Conservation (phyloP, 2,888 invertebrate genomes). For the Caenorhabditis sulstoni region DNA sequence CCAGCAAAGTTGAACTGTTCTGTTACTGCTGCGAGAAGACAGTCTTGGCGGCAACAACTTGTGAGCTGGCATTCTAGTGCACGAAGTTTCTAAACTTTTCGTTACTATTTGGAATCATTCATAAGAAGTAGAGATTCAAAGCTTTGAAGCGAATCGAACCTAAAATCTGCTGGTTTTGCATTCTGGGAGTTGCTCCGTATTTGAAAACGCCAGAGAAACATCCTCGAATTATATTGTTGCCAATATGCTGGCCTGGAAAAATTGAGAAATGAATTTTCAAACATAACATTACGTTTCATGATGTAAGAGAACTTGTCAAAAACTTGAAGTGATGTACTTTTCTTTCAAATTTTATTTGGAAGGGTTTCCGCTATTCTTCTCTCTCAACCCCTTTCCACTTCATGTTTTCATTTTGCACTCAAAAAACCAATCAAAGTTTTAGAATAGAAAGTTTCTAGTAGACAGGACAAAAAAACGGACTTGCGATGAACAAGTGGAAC, state of each 20-base stretch:
- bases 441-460: not conserved
- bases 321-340: slow-evolving; percentile 36
- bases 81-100: slow-evolving; percentile 66
- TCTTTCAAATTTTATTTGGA: slow-evolving; percentile 44
- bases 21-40: slow-evolving; percentile 73
- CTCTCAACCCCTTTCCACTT: slow-evolving; percentile 11
- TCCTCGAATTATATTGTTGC: slow-evolving; percentile 80
- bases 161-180: slow-evolving; percentile 39
- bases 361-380: slow-evolving; percentile 16
- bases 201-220: slow-evolving; percentile 79
- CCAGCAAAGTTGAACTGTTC: slow-evolving; percentile 76
- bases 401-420: slow-evolving; percentile 15
- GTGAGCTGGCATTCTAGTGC: slow-evolving; percentile 71
- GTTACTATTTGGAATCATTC: not conserved
- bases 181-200: slow-evolving; percentile 66
- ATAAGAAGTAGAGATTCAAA: not conserved
- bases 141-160: slow-evolving; percentile 10
- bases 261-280: slow-evolving; percentile 11
- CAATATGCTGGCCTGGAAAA: slow-evolving; percentile 78
- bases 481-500: too few species aligned
- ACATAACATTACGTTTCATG: too few species aligned
- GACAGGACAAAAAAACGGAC: too few species aligned
- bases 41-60: slow-evolving; percentile 75
- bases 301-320: too few species aligned
- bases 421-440: slow-evolving; percentile 46